These are phyloP conservation scores for Urechis unicinctus DNA, from an alignment of 2,888 invertebrate species.

Conservation along the genomic window DNA sequence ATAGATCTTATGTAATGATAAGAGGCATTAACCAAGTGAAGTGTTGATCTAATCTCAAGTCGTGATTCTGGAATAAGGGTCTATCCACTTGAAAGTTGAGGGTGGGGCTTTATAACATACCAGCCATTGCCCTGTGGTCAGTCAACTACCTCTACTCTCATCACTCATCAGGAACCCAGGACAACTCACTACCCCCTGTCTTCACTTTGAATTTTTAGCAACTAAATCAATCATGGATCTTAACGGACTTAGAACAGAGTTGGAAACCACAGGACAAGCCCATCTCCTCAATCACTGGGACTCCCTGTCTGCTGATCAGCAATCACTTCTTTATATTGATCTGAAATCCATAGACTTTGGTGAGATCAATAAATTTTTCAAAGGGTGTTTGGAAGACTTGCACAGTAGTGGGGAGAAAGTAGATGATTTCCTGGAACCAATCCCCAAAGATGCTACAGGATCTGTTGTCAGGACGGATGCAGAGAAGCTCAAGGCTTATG, in stretches of 20 bases:
- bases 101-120: too few relatives aligned
- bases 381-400: constrained; percentile 25
- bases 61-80: too few relatives aligned
- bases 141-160: too few relatives aligned
- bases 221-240: constrained; percentile 6
- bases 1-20: too few relatives aligned
- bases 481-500: constrained; percentile 64
- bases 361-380: constrained; percentile 65
- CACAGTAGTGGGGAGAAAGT: constrained; percentile 56
- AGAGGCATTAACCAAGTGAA: too few relatives aligned
- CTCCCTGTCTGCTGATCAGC: constrained; percentile 62
- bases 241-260: constrained; percentile 11
- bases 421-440: constrained; percentile 76
- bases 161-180: too few relatives aligned
- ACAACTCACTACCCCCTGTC: neutral
- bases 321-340: constrained; percentile 54
- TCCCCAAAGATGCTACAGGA: constrained; percentile 73
- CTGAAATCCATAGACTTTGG: constrained; percentile 62
- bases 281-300: constrained; percentile 79
- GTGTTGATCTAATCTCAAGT: too few relatives aligned
- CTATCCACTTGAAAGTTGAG: too few relatives aligned
- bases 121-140: too few relatives aligned
- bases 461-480: constrained; percentile 64
- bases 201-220: neutral
- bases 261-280: constrained; percentile 59